These are phyloP conservation scores for Hystrix brachyura DNA, from an alignment of 2,113 vertebrate genomes.

Conservation along the genomic window DNA sequence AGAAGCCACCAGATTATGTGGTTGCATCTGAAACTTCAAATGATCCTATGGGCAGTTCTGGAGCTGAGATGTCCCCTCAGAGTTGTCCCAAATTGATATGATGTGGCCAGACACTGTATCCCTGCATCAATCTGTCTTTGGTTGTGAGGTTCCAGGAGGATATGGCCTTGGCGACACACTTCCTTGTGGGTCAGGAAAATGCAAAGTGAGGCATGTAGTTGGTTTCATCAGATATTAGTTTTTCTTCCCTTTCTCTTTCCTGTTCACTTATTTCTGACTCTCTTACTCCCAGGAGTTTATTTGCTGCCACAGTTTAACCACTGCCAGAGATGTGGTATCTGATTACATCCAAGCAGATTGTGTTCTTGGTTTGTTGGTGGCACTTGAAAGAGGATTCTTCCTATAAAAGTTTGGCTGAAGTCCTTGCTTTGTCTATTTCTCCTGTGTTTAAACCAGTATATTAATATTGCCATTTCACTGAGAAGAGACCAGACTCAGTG, in stretches of 20 bases:
- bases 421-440: conserved; percentile 45
- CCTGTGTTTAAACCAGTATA: not conserved
- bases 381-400: conserved; percentile 63
- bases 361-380: conserved; percentile 43
- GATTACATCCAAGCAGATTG: conserved; percentile 59
- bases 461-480: conserved; percentile 14
- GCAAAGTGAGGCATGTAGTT: not conserved
- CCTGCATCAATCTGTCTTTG: not conserved
- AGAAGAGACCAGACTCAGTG: not conserved
- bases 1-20: not conserved
- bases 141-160: not conserved
- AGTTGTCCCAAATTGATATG: not conserved
- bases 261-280: conserved; percentile 35
- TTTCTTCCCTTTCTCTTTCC: conserved; percentile 56
- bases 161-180: not conserved
- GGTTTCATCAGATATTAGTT: not conserved
- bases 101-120: not conserved
- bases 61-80: not conserved
- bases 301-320: conserved; percentile 37
- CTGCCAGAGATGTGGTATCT: not conserved
- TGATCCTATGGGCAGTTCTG: not conserved
- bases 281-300: not conserved
- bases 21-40: not conserved
- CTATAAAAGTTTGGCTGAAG: conserved; percentile 26
- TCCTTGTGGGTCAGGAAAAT: not conserved